A percentile compares a stretch with the other conserved stretches of the same genome.
phyloP scores from a whole-genome alignment of 1,140 invertebrate genomes.

The Anadara kagoshimensis region DNA sequence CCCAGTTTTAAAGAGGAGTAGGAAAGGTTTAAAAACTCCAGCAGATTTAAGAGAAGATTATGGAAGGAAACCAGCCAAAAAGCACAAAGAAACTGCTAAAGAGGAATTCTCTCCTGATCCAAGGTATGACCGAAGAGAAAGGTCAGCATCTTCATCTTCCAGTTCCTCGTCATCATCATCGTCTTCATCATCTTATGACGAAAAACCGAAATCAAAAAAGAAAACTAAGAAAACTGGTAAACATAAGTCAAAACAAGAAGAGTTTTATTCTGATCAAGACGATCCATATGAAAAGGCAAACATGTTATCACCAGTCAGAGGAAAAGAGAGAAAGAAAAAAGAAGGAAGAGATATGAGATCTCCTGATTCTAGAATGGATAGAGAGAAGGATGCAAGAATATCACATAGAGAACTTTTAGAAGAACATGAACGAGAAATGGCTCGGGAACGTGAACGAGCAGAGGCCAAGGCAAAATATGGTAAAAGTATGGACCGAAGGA shows the following conservation, averaged over 20 bases:
- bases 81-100: constrained; percentile 18
- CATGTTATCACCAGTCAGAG: constrained; percentile 7
- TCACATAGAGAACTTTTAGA: too few species aligned
- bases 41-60: constrained; percentile 2
- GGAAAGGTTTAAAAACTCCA: constrained; percentile 16
- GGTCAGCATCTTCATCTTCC: not conserved
- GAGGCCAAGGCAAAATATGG: constrained; percentile 9
- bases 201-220: constrained; percentile 6
- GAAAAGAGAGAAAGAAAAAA: constrained; percentile 10
- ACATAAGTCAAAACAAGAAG: constrained; percentile 6
- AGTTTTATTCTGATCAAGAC: constrained; percentile 19
- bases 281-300: constrained; percentile 24
- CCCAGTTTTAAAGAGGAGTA: constrained; percentile 33
- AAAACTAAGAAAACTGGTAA: constrained; percentile 36
- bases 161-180: too few species aligned
- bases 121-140: not conserved
- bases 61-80: constrained; percentile 36
- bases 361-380: too few species aligned
- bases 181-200: constrained; percentile 16
- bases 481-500: constrained; percentile 7
- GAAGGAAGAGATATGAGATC: not conserved
- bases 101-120: constrained; percentile 30
- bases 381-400: too few species aligned
- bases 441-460: not conserved
- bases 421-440: too few species aligned